These are phyloP conservation scores for Alces alces DNA, from an alignment of 2,113 vertebrate genomes.

Conservation along the genomic window DNA sequence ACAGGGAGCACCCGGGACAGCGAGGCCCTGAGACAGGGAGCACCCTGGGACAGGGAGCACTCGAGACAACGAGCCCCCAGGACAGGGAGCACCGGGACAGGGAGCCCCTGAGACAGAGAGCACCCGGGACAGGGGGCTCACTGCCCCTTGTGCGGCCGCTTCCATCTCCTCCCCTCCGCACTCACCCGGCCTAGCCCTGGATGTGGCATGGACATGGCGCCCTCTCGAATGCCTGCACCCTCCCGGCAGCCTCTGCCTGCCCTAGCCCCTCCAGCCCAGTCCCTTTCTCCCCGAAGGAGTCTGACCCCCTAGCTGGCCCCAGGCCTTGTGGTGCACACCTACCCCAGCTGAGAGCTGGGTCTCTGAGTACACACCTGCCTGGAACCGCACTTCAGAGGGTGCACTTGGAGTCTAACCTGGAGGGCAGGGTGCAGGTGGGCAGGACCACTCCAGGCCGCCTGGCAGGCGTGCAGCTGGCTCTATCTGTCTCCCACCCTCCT, in stretches of 20 bases:
- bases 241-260: neutral
- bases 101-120: too few species aligned
- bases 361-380: neutral
- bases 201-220: accelerated
- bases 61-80: neutral
- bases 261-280: neutral
- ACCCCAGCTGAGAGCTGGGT: neutral
- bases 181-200: neutral
- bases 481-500: neutral
- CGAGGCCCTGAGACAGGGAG: neutral
- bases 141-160: neutral
- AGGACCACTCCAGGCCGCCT: neutral
- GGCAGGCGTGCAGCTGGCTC: neutral
- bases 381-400: neutral
- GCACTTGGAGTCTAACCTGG: neutral
- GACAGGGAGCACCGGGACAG: too few species aligned
- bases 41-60: too few species aligned
- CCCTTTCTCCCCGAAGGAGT: neutral
- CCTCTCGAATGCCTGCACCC: neutral
- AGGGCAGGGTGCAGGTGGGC: neutral
- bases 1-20: too few species aligned
- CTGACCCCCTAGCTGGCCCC: neutral
- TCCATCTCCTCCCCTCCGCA: neutral
- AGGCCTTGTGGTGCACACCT: accelerated
- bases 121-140: neutral